Percentiles rank a stretch among this genome's conserved stretches.
phyloP scores from a whole-genome alignment of 1,140 invertebrate species.

The Rhysida immarginata region DNA sequence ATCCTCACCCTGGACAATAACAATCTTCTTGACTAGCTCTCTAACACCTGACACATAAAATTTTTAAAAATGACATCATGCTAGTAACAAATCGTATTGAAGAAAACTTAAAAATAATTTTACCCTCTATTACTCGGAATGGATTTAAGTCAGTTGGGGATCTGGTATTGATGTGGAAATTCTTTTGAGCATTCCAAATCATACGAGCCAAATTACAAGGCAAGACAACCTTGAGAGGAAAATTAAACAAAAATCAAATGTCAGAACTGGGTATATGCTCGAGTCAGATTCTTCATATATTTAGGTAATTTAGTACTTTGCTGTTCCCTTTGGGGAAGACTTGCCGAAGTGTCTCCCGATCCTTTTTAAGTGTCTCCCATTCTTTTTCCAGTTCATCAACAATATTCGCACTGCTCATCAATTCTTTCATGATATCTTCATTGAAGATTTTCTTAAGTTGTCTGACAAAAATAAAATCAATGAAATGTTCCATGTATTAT shows the following conservation, averaged over 20 bases:
- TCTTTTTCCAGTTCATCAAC: slow-evolving; percentile 85
- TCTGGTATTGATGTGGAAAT: slow-evolving; percentile 93
- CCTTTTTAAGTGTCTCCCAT: slow-evolving; percentile 82
- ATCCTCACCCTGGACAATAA: slow-evolving; percentile 91
- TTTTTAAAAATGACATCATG: too few species aligned
- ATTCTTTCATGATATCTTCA: slow-evolving; percentile 86
- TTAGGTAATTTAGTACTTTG: slow-evolving; percentile 31
- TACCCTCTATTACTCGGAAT: slow-evolving; percentile 68
- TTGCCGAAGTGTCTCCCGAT: slow-evolving; percentile 64
- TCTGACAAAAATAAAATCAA: slow-evolving; percentile 25
- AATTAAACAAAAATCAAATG: not conserved
- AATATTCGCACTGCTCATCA: slow-evolving; percentile 80
- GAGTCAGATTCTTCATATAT: not conserved
- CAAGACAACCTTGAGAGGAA: slow-evolving; percentile 47
- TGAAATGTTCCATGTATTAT: not conserved
- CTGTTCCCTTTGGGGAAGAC: slow-evolving; percentile 50
- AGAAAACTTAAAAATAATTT: not conserved
- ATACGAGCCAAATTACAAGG: slow-evolving; percentile 96
- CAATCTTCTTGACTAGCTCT: slow-evolving; percentile 69
- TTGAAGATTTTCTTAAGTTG: slow-evolving; percentile 76
- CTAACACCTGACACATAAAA: slow-evolving; percentile 67
- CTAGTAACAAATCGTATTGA: too few species aligned
- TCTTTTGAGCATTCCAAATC: slow-evolving; percentile 99
- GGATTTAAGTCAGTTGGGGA: slow-evolving; percentile 88
- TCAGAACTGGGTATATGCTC: not conserved